These are phyloP conservation scores for Elephas maximus DNA, from an alignment of 2,113 vertebrate genomes.

Conservation along the genomic window DNA sequence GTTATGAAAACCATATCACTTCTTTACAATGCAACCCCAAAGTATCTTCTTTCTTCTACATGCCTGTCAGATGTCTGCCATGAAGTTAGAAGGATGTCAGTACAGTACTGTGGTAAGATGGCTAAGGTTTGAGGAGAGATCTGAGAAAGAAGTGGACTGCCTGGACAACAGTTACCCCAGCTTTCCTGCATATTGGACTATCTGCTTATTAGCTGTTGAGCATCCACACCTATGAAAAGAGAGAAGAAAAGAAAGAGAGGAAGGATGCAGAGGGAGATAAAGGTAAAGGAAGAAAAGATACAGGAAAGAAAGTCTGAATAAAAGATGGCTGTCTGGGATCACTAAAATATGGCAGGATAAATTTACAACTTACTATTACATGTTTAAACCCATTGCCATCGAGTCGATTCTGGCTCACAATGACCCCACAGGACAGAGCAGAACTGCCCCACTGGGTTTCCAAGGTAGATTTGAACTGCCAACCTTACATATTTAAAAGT, in stretches of 20 bases:
- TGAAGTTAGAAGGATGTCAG: background rate
- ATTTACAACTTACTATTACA: background rate
- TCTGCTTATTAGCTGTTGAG: background rate
- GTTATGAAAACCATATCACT: background rate
- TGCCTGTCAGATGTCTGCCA: background rate
- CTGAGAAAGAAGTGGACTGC: background rate
- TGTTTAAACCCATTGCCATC: background rate
- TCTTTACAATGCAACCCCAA: background rate
- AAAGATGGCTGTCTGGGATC: background rate
- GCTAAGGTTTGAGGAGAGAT: background rate
- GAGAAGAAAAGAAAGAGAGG: no score
- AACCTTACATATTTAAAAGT: background rate
- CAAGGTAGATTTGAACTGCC: no score
- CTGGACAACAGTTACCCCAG: background rate
- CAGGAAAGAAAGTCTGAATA: background rate
- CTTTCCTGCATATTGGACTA: background rate
- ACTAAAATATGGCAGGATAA: background rate
- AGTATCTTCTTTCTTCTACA: background rate
- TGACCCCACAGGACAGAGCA: no score
- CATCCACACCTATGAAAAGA: background rate
- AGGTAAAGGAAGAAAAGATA: background rate
- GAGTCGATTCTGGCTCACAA: no score
- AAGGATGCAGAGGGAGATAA: background rate
- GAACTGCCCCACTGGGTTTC: no score
- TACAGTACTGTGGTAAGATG: background rate